phyloP scores from a whole-genome alignment of 2,888 invertebrate species.

The Acholoe squamosa region DNA sequence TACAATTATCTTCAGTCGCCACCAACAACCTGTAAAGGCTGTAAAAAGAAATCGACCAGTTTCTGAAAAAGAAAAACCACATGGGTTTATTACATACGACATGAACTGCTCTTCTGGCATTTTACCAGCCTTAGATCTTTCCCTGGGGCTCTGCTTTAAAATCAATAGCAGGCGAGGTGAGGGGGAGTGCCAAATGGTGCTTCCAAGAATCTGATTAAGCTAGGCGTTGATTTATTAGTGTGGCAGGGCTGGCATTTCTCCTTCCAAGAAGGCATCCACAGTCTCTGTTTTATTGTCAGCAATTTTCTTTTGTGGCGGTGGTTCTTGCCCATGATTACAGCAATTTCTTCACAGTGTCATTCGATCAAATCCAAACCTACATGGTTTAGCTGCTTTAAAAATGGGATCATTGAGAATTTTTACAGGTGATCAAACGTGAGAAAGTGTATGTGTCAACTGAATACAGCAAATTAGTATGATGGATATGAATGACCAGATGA shows the following conservation, averaged over 20 bases:
- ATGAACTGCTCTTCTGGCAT: slow-evolving; percentile 12
- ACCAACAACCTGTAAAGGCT: slow-evolving; percentile 1
- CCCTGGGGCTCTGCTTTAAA: not conserved
- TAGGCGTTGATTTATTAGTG: slow-evolving; percentile 10
- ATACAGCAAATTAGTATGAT: no score
- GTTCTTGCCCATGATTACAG: not conserved
- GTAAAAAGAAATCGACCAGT: slow-evolving; percentile 9
- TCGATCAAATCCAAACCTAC: slow-evolving; percentile 1
- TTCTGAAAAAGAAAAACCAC: not conserved
- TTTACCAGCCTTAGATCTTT: slow-evolving; percentile 7
- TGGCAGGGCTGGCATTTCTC: not conserved
- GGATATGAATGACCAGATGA: no score
- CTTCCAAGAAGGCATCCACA: not conserved
- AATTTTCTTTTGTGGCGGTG: not conserved
- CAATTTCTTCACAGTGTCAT: not conserved
- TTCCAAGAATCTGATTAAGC: slow-evolving; percentile 10
- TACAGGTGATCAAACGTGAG: no score
- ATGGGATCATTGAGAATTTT: not conserved
- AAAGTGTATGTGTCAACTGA: no score
- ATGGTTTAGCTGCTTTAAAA: not conserved
- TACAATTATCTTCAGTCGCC: slow-evolving; percentile 21
- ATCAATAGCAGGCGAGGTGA: not conserved
- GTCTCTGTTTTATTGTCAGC: not conserved
- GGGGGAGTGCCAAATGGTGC: slow-evolving; percentile 12
- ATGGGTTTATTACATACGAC: slow-evolving; percentile 27